Evolutionary conservation across 2,113 vertebrate genomes (phyloP), one percentile per base, ranked within the genome.

Genomic region (Onychostoma macrolepis): DNA sequence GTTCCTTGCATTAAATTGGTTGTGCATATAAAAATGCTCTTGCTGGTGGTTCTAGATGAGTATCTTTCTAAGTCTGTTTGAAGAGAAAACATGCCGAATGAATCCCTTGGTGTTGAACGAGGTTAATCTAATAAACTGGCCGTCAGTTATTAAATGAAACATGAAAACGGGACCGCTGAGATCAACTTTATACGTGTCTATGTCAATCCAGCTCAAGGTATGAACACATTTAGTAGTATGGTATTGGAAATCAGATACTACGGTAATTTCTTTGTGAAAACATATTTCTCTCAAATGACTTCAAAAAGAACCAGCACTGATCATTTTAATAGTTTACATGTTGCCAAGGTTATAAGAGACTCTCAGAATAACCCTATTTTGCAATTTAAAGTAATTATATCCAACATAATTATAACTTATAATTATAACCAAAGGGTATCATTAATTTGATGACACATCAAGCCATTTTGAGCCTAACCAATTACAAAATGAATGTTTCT

Each of bases 401-500:
- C 63, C 43, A 83, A 83, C 26, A 83, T 50, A 65, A 82, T 65
- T 82, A 82, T 45, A 82, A 82, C 38, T 21, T 65, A 67, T 82
- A 83, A 83, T 83, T 83, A 83, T 71, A 83, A 71, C 81, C 81
- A 83, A 83, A 83, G 63, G 65, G 81, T 83, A 83, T 83, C 65
- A 83, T 83, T 71, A 83, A 71, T 83, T 69, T 71, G 65, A 83
- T 83, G 81, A 71, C 81, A 83, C 43, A 83, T 71, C 63, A 71
- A 71, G 63, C 65, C 63, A 71, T 71, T 71, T 71, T 71, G 41
- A 71, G 28, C 65, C 26, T 67, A 53, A 71, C 17, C 81, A 83
- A 83, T 83, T 83, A 83, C 81, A 50, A 71, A 48, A 65, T 71
- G n/a, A n/a, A n/a, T n/a, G n/a, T n/a, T n/a, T n/a, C n/a, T n/a